Evolutionary conservation across 2,797 vertebrate genomes (phyloP).

Genomic region (Pipistrellus pipistrellus): DNA sequence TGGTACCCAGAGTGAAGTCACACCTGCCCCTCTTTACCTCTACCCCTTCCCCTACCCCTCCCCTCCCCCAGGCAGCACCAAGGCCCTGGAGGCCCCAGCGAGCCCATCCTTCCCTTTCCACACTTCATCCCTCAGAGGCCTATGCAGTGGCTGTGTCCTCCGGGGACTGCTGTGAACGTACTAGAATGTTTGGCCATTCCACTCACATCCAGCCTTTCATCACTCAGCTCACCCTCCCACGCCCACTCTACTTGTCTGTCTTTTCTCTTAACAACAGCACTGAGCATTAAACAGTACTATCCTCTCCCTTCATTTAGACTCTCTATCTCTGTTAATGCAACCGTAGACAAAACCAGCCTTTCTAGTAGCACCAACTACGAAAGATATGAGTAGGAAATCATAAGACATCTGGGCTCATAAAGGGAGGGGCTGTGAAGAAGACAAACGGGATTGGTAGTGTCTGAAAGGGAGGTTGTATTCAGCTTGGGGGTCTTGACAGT

Average conservation of each 20-base stretch:
- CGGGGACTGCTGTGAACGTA: neutral
- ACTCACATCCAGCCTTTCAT: neutral
- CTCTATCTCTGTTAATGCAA: slow-evolving; percentile 5
- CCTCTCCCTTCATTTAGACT: neutral
- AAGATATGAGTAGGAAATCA: neutral
- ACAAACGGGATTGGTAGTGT: neutral
- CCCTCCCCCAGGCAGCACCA: neutral
- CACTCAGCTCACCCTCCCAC: neutral
- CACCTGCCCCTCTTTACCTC: neutral
- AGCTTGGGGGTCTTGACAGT: neutral
- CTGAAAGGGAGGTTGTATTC: neutral
- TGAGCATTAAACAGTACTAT: neutral
- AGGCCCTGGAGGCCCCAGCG: neutral
- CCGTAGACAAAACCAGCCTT: slow-evolving; percentile 1
- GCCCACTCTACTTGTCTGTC: neutral
- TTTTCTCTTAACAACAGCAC: neutral
- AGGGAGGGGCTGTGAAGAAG: neutral
- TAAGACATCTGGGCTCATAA: neutral
- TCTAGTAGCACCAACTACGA: neutral
- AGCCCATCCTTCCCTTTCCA: neutral
- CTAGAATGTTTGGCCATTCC: neutral
- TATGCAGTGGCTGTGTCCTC: neutral
- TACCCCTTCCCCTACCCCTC: neutral
- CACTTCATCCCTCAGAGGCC: neutral
- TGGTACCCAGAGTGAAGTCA: neutral